A percentile compares a stretch with the other conserved stretches of the same genome.
These are phyloP conservation scores for Linepithema humile DNA, from an alignment of 1,140 invertebrate genomes.

Conservation along the genomic window DNA sequence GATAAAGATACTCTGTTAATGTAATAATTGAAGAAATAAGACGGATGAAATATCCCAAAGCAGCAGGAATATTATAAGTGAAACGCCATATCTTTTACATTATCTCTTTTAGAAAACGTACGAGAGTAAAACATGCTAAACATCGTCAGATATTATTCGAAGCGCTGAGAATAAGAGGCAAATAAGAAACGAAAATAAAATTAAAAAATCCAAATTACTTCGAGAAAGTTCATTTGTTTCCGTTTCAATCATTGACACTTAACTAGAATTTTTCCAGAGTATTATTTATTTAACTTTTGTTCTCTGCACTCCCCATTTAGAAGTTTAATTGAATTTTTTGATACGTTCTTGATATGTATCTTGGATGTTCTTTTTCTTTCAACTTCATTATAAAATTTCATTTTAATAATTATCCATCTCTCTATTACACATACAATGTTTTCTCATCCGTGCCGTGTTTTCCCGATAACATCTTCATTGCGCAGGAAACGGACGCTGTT, in stretches of 20 bases:
- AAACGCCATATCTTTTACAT: too few species aligned
- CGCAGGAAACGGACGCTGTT: conserved; percentile 22
- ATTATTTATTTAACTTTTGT: background rate
- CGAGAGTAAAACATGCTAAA: background rate
- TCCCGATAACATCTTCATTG: conserved; percentile 23
- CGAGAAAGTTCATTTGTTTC: background rate
- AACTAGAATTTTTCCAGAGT: background rate
- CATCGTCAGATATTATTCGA: background rate
- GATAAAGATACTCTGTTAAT: background rate
- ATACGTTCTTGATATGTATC: background rate
- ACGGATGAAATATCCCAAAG: background rate
- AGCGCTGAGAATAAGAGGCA: too few species aligned
- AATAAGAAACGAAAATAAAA: background rate
- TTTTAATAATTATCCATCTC: conserved; percentile 4
- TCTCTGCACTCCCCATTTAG: background rate
- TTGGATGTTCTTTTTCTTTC: background rate
- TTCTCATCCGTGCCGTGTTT: background rate
- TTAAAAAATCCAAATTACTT: background rate
- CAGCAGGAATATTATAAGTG: background rate
- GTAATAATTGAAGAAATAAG: background rate
- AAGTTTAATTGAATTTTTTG: background rate
- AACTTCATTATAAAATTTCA: background rate
- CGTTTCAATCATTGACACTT: background rate
- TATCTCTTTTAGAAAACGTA: background rate
- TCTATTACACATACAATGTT: background rate